Percentiles rank a stretch among this genome's conserved stretches.
Conservation (phyloP, 2,888 invertebrate species). For the Tromatobia lineatoria region DNA sequence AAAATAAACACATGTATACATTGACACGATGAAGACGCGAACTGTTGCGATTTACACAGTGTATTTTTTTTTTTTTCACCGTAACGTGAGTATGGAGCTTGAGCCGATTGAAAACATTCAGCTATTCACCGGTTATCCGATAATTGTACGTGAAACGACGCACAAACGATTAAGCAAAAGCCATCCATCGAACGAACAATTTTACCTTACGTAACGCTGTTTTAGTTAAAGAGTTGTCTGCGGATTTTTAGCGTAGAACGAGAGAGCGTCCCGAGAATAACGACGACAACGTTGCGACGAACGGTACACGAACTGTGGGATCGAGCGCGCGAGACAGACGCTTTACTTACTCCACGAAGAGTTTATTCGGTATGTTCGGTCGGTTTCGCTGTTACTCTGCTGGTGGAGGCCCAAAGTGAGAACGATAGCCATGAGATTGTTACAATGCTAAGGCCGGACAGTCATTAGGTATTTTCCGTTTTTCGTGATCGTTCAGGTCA, state of each 20-base stretch:
- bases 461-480: background rate
- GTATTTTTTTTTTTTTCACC: background rate
- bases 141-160: background rate
- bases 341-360: background rate
- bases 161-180: background rate
- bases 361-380: conserved; percentile 4
- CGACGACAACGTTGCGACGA: conserved; percentile 19
- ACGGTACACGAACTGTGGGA: conserved; percentile 17
- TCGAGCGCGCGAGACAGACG: conserved; percentile 5
- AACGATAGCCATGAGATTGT: background rate
- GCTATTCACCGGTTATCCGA: background rate
- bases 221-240: conserved; percentile 10
- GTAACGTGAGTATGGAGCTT: background rate
- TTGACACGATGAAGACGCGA: background rate
- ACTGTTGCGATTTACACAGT: background rate
- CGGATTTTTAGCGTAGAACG: background rate
- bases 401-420: background rate
- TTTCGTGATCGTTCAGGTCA: background rate
- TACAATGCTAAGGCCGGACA: background rate
- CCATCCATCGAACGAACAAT: background rate
- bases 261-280: conserved; percentile 6
- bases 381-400: background rate
- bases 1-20: background rate
- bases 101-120: background rate
- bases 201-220: conserved; percentile 44